These are phyloP conservation scores for Ceyx melanurus DNA, from an alignment of 2,113 vertebrate species.

Conservation along the genomic window DNA sequence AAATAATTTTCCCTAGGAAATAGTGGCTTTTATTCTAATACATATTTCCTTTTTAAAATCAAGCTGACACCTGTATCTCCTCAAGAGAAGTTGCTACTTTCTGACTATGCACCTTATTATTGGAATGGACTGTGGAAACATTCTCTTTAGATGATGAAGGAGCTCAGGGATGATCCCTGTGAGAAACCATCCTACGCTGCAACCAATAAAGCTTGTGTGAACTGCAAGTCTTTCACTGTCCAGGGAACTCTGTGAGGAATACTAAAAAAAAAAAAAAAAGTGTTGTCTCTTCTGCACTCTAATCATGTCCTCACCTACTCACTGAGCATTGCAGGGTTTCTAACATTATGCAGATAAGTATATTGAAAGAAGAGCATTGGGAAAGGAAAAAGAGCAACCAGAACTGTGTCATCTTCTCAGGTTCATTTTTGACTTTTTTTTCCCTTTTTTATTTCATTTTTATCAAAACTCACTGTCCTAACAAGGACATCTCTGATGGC, in stretches of 20 bases:
- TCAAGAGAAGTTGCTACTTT: background rate
- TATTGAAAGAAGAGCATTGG: background rate
- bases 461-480: background rate
- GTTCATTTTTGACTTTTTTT: background rate
- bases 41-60: background rate
- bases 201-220: background rate
- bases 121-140: background rate
- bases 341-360: background rate
- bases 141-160: background rate
- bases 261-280: background rate
- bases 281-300: background rate
- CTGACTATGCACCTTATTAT: background rate
- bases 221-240: background rate
- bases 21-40: background rate
- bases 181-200: background rate
- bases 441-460: background rate
- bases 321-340: background rate
- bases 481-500: background rate
- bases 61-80: background rate
- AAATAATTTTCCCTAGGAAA: background rate
- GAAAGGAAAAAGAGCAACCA: background rate
- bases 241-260: background rate
- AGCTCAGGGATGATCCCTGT: background rate
- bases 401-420: background rate
- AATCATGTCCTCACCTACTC: background rate